Evolutionary conservation across 2,888 invertebrate genomes (phyloP), one percentile per base, ranked within the genome.

Genomic region (Diaperis boleti): DNA sequence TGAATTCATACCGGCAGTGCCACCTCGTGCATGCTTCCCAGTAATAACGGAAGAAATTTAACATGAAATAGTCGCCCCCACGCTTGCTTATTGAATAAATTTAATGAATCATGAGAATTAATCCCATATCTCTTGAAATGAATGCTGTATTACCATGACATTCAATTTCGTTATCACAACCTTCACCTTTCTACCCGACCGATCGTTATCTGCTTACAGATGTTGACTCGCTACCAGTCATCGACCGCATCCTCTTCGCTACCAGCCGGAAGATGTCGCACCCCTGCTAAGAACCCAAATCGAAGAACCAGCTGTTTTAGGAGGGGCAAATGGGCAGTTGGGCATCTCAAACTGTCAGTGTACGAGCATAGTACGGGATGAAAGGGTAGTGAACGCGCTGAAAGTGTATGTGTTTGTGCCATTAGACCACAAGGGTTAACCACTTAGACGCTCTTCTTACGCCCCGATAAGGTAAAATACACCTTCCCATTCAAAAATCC

Each of bases 301-400:
- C 56, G 64, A 68, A 69, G 66, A 62, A 70, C 68, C 72, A 74
- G 73, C 74, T 75, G 75, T 74, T 74, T 67, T 69, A 74, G 75
- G 74, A 74, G 75, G 76, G 76, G 74, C 75, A 67, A 65, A 66
- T 59, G 59, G 65, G 62, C 64, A 64, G 62, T 62, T 59, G 54
- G 61, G 59, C 65, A 64, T 63, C 67, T 29, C 62, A 69, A 69
- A 63, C 64, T 67, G 69, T 65, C 72, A 72, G 72, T 72, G 65
- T 64, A 68, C 66, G 66, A 67, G 67, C 65, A 66, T 62, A 71
- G 71, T 65, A 68, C 67, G 71, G 65, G 62, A 69, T 68, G 72
- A 70, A 59, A 71, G 73, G 72, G 71, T 73, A 72, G 72, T 69
- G 64, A 52, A 68, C 64, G 68, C 64, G 69, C 56, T 41, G 42